A percentile compares a stretch with the other conserved stretches of the same genome.
phyloP scores from a whole-genome alignment of 1,140 invertebrate genomes.

The Ruditapes philippinarum region DNA sequence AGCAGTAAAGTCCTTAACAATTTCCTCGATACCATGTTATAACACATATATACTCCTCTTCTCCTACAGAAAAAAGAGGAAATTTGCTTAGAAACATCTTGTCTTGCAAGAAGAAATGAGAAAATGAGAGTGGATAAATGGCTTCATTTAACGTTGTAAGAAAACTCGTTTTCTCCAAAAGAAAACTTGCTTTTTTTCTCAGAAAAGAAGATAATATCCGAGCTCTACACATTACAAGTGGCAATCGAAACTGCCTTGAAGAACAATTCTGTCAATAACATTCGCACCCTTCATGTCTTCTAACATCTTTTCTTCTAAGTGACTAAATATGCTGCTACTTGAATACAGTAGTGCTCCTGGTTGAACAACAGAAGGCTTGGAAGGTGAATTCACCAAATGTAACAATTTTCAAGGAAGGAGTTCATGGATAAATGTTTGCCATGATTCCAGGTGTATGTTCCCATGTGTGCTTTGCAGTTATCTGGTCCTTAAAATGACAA shows the following conservation, averaged over 20 bases:
- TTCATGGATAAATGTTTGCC: too few relatives aligned
- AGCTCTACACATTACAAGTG: neutral
- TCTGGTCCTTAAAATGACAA: too few relatives aligned
- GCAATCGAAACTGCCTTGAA: neutral
- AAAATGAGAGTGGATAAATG: slow-evolving; percentile 20
- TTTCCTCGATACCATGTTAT: neutral
- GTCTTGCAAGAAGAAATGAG: neutral
- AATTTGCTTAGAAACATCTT: neutral
- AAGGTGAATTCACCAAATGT: too few relatives aligned
- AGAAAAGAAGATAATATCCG: neutral
- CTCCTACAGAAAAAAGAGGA: neutral
- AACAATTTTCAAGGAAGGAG: too few relatives aligned
- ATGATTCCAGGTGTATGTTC: too few relatives aligned
- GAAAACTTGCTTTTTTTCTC: neutral
- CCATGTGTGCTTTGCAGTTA: too few relatives aligned
- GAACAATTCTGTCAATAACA: neutral
- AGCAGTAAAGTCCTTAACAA: neutral
- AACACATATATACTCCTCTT: neutral
- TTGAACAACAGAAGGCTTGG: too few relatives aligned
- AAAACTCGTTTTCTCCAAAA: neutral
- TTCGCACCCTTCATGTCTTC: neutral
- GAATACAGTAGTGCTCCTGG: too few relatives aligned
- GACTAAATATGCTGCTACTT: neutral
- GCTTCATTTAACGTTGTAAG: neutral
- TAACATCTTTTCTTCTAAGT: neutral